These are phyloP conservation scores for Disparrhopalites patrizii DNA, from an alignment of 2,888 invertebrate genomes.

Conservation along the genomic window DNA sequence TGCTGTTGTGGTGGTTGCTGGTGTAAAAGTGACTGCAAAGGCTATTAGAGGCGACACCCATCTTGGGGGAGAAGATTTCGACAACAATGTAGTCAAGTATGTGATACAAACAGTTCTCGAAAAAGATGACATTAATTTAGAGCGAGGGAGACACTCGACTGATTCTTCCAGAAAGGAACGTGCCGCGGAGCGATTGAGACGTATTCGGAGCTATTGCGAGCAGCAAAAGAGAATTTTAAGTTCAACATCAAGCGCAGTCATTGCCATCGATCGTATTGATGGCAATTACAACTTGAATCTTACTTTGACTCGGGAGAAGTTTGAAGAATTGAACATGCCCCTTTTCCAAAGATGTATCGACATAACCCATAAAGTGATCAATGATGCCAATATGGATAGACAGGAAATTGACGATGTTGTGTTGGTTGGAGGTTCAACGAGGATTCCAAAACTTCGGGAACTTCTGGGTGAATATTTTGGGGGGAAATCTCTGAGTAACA, in stretches of 20 bases:
- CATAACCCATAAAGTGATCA: neutral
- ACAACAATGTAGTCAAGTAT: constrained; percentile 13
- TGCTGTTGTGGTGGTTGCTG: neutral
- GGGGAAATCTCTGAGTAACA: neutral
- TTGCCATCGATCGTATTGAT: neutral
- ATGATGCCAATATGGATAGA: neutral
- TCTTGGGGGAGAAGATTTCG: constrained; percentile 18
- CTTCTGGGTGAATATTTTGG: neutral
- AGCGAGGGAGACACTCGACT: neutral
- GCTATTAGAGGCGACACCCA: constrained; percentile 8
- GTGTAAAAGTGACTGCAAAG: neutral
- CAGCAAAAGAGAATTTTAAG: neutral
- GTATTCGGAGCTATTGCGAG: constrained; percentile 2
- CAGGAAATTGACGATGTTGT: neutral
- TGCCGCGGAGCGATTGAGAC: neutral
- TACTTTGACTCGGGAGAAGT: neutral
- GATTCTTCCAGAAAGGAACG: neutral
- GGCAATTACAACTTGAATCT: neutral
- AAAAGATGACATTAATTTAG: constrained; percentile 9
- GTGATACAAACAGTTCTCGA: constrained; percentile 8
- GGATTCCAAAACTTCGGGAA: neutral
- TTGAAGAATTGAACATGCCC: neutral
- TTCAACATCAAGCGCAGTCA: neutral
- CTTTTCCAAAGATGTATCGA: neutral
- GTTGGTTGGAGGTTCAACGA: neutral